phyloP scores from a whole-genome alignment of 1,140 invertebrate species.

The Pseudomyrmex cubaensis region DNA sequence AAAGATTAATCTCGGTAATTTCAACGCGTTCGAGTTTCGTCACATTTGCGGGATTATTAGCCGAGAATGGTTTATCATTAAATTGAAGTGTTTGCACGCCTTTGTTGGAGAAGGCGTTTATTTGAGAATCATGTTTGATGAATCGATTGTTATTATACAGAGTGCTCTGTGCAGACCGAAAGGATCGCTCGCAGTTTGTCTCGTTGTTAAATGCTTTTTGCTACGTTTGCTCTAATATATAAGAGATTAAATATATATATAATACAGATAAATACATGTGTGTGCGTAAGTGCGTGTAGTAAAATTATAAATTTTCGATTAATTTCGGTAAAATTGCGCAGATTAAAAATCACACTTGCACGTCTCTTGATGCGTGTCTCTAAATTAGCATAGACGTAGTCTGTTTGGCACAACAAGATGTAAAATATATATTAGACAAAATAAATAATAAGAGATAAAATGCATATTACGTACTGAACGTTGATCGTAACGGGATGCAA shows the following conservation, averaged over 20 bases:
- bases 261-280: too few relatives aligned
- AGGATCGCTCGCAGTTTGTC: not conserved
- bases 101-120: conserved; percentile 49
- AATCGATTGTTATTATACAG: conserved; percentile 57
- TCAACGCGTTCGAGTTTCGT: not conserved
- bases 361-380: too few relatives aligned
- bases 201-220: not conserved
- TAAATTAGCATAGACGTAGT: too few relatives aligned
- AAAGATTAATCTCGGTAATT: conserved; percentile 14
- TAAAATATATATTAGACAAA: not conserved
- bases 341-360: not conserved
- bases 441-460: too few relatives aligned
- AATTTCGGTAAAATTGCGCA: not conserved
- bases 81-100: conserved; percentile 50
- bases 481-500: too few relatives aligned
- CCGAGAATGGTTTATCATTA: conserved; percentile 32
- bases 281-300: too few relatives aligned
- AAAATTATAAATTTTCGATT: not conserved
- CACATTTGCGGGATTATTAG: not conserved
- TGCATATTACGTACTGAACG: too few relatives aligned
- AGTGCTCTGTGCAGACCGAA: conserved; percentile 32
- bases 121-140: conserved; percentile 46
- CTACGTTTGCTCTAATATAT: not conserved
- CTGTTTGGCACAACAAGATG: not conserved
- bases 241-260: too few relatives aligned